These are phyloP conservation scores for Psophia crepitans DNA, from an alignment of 2,113 vertebrate genomes.

Conservation along the genomic window DNA sequence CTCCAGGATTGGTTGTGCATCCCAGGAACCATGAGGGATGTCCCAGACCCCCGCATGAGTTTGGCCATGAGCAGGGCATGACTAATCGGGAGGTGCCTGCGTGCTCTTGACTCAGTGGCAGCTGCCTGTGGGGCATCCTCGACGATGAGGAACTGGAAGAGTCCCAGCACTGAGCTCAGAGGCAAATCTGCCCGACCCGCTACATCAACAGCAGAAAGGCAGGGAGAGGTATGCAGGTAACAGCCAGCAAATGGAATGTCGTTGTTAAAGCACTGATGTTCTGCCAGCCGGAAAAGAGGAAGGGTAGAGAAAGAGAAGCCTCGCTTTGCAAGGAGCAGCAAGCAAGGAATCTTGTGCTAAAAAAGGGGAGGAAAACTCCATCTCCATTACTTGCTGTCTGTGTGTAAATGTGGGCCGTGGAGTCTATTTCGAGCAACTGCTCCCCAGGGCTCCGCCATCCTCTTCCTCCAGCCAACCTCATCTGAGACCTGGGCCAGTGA, in stretches of 20 bases:
- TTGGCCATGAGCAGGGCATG: background rate
- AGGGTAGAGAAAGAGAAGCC: background rate
- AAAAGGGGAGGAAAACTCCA: background rate
- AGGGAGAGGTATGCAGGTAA: background rate
- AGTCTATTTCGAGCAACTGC: background rate
- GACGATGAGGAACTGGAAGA: background rate
- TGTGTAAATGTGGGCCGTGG: background rate
- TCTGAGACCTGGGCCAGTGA: background rate
- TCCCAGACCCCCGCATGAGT: background rate
- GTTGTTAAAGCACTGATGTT: background rate
- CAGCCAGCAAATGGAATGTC: background rate
- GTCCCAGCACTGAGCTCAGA: background rate
- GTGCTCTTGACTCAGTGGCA: background rate
- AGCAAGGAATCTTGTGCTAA: background rate
- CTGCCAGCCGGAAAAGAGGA: background rate
- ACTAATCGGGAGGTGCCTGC: background rate
- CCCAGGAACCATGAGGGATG: background rate
- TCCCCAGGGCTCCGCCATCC: background rate
- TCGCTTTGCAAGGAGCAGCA: background rate
- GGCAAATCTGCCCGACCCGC: background rate
- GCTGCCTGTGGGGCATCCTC: background rate
- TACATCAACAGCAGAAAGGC: fast-evolving
- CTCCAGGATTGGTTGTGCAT: background rate
- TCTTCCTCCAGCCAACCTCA: background rate
- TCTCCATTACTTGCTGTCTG: background rate